Evolutionary conservation across 1,140 invertebrate genomes (phyloP), one percentile per base, ranked within the genome.

Genomic region (Hylyphantes graminicola): DNA sequence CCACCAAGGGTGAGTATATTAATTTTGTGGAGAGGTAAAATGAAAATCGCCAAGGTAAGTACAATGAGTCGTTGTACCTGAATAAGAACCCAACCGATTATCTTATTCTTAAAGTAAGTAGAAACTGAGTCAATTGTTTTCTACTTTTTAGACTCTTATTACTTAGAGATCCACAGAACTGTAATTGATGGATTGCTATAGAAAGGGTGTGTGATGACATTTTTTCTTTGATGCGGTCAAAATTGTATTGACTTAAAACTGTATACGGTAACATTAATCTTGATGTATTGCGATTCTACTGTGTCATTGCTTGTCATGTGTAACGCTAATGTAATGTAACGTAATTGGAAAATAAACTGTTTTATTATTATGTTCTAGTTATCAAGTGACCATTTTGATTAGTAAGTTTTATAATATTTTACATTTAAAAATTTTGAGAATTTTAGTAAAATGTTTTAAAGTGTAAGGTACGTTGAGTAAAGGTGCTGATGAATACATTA

Each of bases 291-390:
- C 80, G 19, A 81, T 68, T 81, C 79, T 81, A 73, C 73, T 81
- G 74, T 85, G 73, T 59, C 74, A 85, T 70, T 85, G 82, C 73
- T 85, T 77, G 82, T 85, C 65, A 85, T 85, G 82, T 85, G 82
- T 85, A 77, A 68, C 19, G 74, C 64, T 85, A 85, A 68, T 85
- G 82, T 77, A 85, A 76, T 85, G 82, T 85, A 83, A 55, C 48
- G 35, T 53, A 85, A 85, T 85, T 85, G 82, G 74, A 85, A 75
- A 85, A 85, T 85, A 85, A 85, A 85, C 73, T 85, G 82, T 85
- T 85, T 85, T 85, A 85, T 85, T 85, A 85, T 51, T 11, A 85
- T 76, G 70, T 19, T 6, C 12, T 10, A 65, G 15, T 55, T 61
- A 13, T 67, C n/a, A 54, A 10, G 57, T 50, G 59, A 55, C 17